Conservation (phyloP, 2,113 vertebrate genomes). For the Fukomys damarensis region DNA sequence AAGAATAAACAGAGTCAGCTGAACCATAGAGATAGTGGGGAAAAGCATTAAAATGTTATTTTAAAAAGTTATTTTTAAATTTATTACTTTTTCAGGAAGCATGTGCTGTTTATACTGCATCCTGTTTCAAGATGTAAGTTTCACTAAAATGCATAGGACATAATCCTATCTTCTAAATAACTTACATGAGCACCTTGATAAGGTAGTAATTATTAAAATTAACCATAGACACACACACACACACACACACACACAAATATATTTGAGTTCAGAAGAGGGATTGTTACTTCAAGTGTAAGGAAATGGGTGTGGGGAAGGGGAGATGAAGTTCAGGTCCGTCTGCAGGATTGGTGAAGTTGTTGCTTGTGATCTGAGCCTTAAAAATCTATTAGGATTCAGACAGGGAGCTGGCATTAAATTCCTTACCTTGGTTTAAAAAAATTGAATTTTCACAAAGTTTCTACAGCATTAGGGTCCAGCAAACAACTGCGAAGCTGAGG, state of each 20-base stretch:
- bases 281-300: neutral
- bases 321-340: neutral
- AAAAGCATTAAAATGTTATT: neutral
- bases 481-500: constrained; percentile 63
- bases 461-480: constrained; percentile 52
- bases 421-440: constrained; percentile 69
- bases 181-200: neutral
- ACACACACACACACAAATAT: no score
- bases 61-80: neutral
- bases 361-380: neutral
- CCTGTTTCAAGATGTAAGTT: neutral
- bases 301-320: neutral
- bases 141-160: neutral
- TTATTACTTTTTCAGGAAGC: neutral
- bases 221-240: no score
- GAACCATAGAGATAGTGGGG: neutral
- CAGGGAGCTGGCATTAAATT: neutral
- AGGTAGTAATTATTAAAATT: neutral
- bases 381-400: constrained; percentile 32
- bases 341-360: neutral
- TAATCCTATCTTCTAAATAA: neutral
- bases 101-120: neutral
- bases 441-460: constrained; percentile 72
- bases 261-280: neutral
- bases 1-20: neutral